A percentile compares a stretch with the other conserved stretches of the same genome.
Conservation (phyloP, 2,888 invertebrate genomes). For the Nephrotoma appendiculata region DNA sequence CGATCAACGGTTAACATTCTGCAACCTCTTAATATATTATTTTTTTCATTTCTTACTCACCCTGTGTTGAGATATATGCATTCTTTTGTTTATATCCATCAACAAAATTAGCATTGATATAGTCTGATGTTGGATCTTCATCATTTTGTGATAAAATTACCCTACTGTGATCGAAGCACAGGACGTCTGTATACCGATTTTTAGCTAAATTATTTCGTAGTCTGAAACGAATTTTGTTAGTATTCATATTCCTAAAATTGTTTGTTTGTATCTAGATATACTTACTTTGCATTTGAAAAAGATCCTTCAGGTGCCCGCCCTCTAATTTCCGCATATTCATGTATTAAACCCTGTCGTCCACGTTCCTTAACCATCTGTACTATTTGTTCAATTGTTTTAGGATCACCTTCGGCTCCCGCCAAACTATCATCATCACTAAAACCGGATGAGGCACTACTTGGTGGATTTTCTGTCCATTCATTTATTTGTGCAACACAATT, state of each 20-base stretch:
- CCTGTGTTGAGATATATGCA: conserved; percentile 96
- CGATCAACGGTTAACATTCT: neutral
- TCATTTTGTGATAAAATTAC: conserved; percentile 69
- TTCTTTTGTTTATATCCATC: conserved; percentile 96
- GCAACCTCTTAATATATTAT: neutral
- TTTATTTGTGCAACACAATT: conserved; percentile 14
- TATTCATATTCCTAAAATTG: neutral
- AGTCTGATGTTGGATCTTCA: conserved; percentile 67
- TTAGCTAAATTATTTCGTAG: conserved; percentile 59
- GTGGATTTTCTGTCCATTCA: conserved; percentile 43
- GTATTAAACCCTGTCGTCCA: conserved; percentile 65
- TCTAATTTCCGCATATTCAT: conserved; percentile 81
- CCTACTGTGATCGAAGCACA: conserved; percentile 91
- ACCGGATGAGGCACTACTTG: conserved; percentile 63
- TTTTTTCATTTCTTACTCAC: conserved; percentile 31
- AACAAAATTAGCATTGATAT: conserved; percentile 96
- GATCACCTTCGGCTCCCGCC: conserved; percentile 52
- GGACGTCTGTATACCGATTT: conserved; percentile 88
- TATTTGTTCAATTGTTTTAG: conserved; percentile 51
- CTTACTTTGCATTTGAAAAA: conserved; percentile 73
- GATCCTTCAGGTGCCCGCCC: conserved; percentile 72
- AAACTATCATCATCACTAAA: conserved; percentile 85
- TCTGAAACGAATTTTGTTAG: conserved; percentile 24
- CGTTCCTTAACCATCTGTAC: conserved; percentile 48
- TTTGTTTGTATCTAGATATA: conserved; percentile 10